Conservation (phyloP, 2,888 invertebrate species). For the Nomada hirtipes region DNA sequence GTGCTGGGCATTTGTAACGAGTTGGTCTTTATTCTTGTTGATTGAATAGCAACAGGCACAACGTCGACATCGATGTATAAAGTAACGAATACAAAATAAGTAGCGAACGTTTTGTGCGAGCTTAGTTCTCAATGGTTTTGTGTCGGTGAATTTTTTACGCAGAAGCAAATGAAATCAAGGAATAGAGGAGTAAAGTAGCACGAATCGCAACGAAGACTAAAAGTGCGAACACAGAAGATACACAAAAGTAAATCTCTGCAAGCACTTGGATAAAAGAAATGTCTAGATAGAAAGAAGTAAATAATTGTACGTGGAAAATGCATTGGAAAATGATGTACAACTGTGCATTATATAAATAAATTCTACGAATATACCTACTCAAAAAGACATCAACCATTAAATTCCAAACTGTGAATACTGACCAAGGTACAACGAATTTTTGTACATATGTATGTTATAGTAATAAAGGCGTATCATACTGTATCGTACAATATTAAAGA, state of each 20-base stretch:
- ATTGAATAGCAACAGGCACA: background rate
- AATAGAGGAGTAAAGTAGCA: background rate
- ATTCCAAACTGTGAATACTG: constrained; percentile 7
- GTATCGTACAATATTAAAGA: background rate
- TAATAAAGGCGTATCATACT: too few relatives aligned
- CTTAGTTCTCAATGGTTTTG: background rate
- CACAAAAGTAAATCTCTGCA: background rate
- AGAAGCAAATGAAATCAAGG: background rate
- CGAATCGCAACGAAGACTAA: background rate
- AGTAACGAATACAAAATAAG: background rate
- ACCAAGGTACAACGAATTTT: background rate
- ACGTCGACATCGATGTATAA: background rate
- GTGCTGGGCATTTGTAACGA: constrained; percentile 7
- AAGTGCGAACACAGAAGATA: constrained; percentile 1
- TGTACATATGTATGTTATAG: background rate
- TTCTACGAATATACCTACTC: constrained; percentile 19
- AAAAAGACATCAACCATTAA: constrained; percentile 14
- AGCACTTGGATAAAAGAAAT: background rate
- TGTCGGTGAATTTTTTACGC: background rate
- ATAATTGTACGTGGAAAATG: constrained; percentile 15
- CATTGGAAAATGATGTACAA: constrained; percentile 11
- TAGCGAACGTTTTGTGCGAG: background rate
- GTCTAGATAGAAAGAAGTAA: constrained; percentile 7
- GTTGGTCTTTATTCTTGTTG: background rate
- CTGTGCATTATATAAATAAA: constrained; percentile 26